Percentiles rank a stretch among this genome's conserved stretches.
phyloP scores from a whole-genome alignment of 2,113 vertebrate genomes.

The Menidia beryllina region DNA sequence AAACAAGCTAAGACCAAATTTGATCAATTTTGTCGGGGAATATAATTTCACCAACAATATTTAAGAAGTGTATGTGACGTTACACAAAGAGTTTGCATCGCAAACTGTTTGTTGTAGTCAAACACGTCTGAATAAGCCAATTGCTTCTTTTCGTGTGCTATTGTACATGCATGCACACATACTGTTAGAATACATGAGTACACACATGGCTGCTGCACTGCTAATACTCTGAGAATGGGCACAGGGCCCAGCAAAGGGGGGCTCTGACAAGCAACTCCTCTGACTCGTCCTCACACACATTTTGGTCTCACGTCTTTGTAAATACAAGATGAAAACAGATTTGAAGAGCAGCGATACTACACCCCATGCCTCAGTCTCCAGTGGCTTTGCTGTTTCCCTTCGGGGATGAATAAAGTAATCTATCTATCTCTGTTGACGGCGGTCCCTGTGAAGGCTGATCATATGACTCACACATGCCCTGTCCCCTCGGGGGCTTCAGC shows the following conservation, averaged over 20 bases:
- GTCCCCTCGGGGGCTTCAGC: constrained; percentile 58
- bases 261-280: constrained; percentile 32
- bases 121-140: too few species aligned
- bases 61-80: too few species aligned
- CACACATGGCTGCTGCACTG: constrained; percentile 26
- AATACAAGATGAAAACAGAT: constrained; percentile 50
- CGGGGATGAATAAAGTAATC: too few species aligned
- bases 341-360: constrained; percentile 54
- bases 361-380: constrained; percentile 57
- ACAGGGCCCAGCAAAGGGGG: constrained; percentile 38
- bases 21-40: too few species aligned
- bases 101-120: too few species aligned
- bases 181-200: constrained; percentile 14
- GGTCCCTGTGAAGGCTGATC: constrained; percentile 48
- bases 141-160: not conserved
- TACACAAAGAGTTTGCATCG: too few species aligned
- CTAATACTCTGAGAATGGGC: constrained; percentile 30
- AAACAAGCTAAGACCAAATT: too few species aligned
- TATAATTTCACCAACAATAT: too few species aligned
- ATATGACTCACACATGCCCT: constrained; percentile 66
- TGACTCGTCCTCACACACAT: not conserved
- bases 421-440: constrained; percentile 30
- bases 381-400: constrained; percentile 66
- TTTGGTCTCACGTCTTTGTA: constrained; percentile 31
- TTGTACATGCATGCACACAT: not conserved